phyloP scores from a whole-genome alignment of 2,113 vertebrate genomes.

The Taurulus bubalis region DNA sequence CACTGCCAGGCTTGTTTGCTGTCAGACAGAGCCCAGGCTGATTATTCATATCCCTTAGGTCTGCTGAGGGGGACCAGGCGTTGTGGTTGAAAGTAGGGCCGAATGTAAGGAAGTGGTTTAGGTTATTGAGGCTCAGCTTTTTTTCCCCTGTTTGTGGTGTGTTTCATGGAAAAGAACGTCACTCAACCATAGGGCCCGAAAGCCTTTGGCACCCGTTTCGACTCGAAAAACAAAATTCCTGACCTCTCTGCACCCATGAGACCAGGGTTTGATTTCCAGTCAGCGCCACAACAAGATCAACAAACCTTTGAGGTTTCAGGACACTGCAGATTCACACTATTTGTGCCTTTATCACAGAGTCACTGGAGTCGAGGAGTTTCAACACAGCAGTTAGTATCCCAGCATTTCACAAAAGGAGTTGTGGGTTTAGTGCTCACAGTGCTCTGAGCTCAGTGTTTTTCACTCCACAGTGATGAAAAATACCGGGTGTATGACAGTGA shows the following conservation, averaged over 20 bases:
- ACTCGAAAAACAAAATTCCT: conserved; percentile 81
- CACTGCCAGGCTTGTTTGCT: conserved; percentile 62
- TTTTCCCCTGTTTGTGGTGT: conserved; percentile 71
- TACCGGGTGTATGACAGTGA: conserved; percentile 65
- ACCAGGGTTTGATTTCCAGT: conserved; percentile 71
- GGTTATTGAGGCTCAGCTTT: conserved; percentile 76
- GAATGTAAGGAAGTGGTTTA: conserved; percentile 83
- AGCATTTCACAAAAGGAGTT: conserved; percentile 7
- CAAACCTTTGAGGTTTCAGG: conserved; percentile 69
- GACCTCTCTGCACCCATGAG: conserved; percentile 68
- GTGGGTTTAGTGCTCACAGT: conserved; percentile 40
- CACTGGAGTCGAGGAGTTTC: conserved; percentile 38
- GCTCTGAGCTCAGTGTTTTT: conserved; percentile 61
- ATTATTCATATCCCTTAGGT: conserved; percentile 71
- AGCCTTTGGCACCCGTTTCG: conserved; percentile 57
- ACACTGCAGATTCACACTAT: conserved; percentile 51
- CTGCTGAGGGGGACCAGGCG: conserved; percentile 54
- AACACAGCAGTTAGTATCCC: conserved; percentile 9
- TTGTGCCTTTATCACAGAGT: conserved; percentile 34
- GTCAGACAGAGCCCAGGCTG: conserved; percentile 51
- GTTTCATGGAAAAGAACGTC: conserved; percentile 54
- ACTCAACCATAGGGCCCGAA: conserved; percentile 44
- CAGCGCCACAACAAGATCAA: conserved; percentile 68
- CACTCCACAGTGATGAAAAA: conserved; percentile 60
- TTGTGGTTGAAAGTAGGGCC: conserved; percentile 72